A percentile compares a stretch with the other conserved stretches of the same genome.
phyloP scores from a whole-genome alignment of 2,797 vertebrate species.

The Eidolon dupreanum region DNA sequence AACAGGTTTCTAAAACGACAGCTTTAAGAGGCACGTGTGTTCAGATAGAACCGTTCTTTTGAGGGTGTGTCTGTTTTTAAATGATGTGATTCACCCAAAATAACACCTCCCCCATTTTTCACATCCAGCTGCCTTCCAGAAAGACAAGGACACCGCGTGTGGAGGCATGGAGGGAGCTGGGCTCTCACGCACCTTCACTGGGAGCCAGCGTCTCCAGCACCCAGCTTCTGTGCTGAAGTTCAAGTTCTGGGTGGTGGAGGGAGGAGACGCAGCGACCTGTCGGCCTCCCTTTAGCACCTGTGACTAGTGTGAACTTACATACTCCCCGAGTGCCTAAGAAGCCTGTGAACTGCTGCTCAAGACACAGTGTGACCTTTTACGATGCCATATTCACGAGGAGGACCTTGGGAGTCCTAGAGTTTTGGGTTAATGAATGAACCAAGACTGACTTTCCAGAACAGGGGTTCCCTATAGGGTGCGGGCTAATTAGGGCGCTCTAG shows the following conservation, averaged over 20 bases:
- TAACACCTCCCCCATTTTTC: constrained; percentile 23
- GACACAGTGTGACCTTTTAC: constrained; percentile 58
- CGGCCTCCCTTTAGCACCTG: constrained; percentile 60
- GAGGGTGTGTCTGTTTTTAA: constrained; percentile 56
- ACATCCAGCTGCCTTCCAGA: constrained; percentile 7
- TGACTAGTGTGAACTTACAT: constrained; percentile 37
- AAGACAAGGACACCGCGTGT: neutral
- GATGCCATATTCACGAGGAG: constrained; percentile 7
- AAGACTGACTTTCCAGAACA: constrained; percentile 53
- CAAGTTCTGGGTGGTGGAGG: neutral
- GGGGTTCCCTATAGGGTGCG: constrained; percentile 22
- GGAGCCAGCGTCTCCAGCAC: neutral
- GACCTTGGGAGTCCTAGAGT: neutral
- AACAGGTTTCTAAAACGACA: neutral
- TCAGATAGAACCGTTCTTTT: neutral
- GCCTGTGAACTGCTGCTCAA: constrained; percentile 4
- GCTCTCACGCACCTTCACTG: neutral
- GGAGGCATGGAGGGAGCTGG: neutral
- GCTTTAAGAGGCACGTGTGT: neutral
- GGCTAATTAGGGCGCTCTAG: constrained; percentile 46
- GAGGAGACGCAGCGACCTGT: neutral
- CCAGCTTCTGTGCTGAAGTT: constrained; percentile 52
- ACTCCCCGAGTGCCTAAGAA: constrained; percentile 13
- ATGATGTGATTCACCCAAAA: constrained; percentile 57
- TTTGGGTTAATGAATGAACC: constrained; percentile 40